Conservation (phyloP, 2,113 vertebrate genomes). For the Phoenicopterus ruber region DNA sequence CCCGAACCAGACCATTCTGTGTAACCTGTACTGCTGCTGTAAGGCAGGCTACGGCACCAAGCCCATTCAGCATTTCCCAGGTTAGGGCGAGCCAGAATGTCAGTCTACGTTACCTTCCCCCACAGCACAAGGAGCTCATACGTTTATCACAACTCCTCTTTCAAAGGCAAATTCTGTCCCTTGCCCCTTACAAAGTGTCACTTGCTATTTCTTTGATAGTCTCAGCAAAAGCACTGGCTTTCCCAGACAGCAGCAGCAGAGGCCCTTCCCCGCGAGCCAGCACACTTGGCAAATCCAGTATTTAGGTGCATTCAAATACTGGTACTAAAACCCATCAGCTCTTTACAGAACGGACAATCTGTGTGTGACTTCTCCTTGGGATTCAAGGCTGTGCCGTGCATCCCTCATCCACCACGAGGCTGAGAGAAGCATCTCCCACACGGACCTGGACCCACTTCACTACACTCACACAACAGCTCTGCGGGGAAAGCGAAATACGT, state of each 20-base stretch:
- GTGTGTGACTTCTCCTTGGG: not conserved
- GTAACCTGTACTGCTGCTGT: accelerated
- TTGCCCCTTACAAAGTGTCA: not conserved
- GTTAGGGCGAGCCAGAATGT: not conserved
- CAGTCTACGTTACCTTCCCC: not conserved
- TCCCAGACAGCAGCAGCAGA: too few relatives aligned
- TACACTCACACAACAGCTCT: not conserved
- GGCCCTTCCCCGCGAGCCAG: not conserved
- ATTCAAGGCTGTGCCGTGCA: not conserved
- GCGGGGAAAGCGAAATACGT: accelerated
- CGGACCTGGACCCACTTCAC: not conserved
- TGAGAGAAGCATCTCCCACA: not conserved
- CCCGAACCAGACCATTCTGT: not conserved
- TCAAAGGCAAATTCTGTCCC: not conserved
- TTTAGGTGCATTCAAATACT: too few relatives aligned
- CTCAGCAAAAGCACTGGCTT: not conserved
- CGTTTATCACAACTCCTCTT: not conserved
- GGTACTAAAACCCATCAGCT: not conserved
- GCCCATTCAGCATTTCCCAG: not conserved
- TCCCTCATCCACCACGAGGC: not conserved
- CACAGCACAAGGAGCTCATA: accelerated
- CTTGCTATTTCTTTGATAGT: not conserved
- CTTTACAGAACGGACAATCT: not conserved
- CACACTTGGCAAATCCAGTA: accelerated
- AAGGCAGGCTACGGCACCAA: not conserved